A percentile compares a stretch with the other conserved stretches of the same genome.
phyloP scores from a whole-genome alignment of 2,113 vertebrate species.

The Stegostoma tigrinum region DNA sequence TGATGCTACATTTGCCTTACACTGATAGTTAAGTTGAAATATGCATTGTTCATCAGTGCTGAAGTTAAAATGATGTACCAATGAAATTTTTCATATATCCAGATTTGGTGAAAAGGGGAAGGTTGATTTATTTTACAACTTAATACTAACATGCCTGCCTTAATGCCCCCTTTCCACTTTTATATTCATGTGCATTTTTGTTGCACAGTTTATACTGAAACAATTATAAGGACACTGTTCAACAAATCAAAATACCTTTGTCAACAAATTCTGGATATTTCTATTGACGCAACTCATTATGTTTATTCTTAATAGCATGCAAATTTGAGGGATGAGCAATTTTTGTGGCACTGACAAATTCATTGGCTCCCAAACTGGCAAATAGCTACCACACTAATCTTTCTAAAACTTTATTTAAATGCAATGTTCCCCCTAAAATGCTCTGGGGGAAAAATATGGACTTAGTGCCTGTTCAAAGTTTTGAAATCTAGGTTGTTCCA shows the following conservation, averaged over 20 bases:
- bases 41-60: not conserved
- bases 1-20: not conserved
- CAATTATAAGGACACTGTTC: not conserved
- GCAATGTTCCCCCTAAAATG: not conserved
- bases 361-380: not conserved
- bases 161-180: not conserved
- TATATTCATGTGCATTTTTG: not conserved
- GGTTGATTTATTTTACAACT: not conserved
- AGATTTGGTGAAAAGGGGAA: not conserved
- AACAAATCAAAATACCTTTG: not conserved
- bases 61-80: not conserved
- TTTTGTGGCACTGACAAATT: not conserved
- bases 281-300: not conserved
- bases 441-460: not conserved
- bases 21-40: constrained; percentile 21
- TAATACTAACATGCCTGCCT: not conserved
- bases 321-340: not conserved
- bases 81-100: constrained; percentile 1
- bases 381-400: too few relatives aligned
- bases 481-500: not conserved
- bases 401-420: not conserved
- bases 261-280: not conserved
- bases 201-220: not conserved
- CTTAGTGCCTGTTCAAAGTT: not conserved
- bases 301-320: not conserved